phyloP scores from a whole-genome alignment of 30 jellyfish, hydroid and myxozoan species.

The Aurelia aurita complex sp. Pacific region DNA sequence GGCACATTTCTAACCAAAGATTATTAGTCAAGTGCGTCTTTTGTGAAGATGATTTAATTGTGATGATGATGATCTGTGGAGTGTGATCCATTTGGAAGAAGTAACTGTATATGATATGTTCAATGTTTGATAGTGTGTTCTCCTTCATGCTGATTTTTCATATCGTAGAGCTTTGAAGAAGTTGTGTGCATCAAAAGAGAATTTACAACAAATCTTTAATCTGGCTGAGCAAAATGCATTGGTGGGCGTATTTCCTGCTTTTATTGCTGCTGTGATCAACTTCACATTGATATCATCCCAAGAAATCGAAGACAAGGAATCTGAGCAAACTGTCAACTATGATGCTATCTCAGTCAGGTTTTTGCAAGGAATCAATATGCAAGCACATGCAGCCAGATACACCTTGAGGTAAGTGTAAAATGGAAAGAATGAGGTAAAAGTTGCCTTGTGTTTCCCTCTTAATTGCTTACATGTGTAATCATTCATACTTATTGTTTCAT shows the following conservation, averaged over 20 bases:
- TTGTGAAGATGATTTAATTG: no score
- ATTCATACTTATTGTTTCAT: no score
- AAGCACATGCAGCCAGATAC: conserved; percentile 3
- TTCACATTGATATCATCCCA: conserved; percentile 38
- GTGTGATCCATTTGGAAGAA: no score
- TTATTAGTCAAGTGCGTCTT: no score
- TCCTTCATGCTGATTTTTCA: no score
- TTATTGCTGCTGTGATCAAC: conserved; percentile 23
- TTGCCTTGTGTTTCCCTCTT: no score
- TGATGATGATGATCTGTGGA: no score
- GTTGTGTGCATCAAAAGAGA: conserved; percentile 20
- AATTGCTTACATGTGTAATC: no score
- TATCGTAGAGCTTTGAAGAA: conserved; percentile 15
- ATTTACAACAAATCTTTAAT: neutral
- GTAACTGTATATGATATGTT: no score
- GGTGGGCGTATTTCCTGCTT: conserved; percentile 4
- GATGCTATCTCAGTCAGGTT: neutral
- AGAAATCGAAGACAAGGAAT: conserved; percentile 2
- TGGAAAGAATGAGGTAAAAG: no score
- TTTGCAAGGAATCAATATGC: conserved; percentile 13
- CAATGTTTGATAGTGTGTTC: no score
- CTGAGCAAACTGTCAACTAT: conserved; percentile 1
- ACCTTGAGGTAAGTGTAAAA: conserved; percentile 22
- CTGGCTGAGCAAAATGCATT: conserved; percentile 26
- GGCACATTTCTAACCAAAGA: no score